Evolutionary conservation across 1,140 invertebrate species (phyloP).

Genomic region (Cyclargus thomasi): DNA sequence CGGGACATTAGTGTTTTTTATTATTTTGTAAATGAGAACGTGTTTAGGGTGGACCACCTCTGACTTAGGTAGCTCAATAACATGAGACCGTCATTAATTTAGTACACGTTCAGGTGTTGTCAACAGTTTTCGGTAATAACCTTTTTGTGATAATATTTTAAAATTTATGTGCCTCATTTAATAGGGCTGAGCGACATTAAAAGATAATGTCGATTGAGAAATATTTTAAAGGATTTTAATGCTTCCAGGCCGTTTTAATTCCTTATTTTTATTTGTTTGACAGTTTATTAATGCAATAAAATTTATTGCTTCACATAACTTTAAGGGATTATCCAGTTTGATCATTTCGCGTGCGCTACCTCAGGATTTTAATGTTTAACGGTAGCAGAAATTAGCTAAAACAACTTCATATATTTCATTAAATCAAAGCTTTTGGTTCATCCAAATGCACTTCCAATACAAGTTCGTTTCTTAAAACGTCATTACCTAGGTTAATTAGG

Average conservation of each 20-base stretch:
- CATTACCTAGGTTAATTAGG: too few relatives aligned
- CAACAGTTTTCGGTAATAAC: slow-evolving; percentile 18
- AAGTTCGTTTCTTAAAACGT: too few relatives aligned
- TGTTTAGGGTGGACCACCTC: slow-evolving; percentile 47
- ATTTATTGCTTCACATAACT: neutral
- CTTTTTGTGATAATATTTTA: slow-evolving; percentile 16
- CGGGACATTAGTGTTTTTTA: slow-evolving; percentile 40
- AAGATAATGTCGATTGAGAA: slow-evolving; percentile 25
- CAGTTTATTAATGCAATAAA: slow-evolving; percentile 9
- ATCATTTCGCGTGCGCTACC: neutral
- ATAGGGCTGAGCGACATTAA: slow-evolving; percentile 14
- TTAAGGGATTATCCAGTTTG: neutral
- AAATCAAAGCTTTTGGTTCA: too few relatives aligned
- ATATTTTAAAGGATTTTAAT: slow-evolving; percentile 18
- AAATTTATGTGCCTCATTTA: slow-evolving; percentile 12
- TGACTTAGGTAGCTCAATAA: slow-evolving; percentile 35
- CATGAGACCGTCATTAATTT: slow-evolving; percentile 19
- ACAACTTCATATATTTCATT: too few relatives aligned
- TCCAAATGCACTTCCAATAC: too few relatives aligned
- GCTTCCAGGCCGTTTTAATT: neutral
- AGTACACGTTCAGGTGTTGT: slow-evolving; percentile 15
- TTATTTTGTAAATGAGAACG: slow-evolving; percentile 32
- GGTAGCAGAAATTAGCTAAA: too few relatives aligned
- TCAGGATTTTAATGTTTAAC: neutral
- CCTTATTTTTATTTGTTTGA: slow-evolving; percentile 4